Evolutionary conservation across 2,113 vertebrate genomes (phyloP).

Genomic region (Gavia stellata): DNA sequence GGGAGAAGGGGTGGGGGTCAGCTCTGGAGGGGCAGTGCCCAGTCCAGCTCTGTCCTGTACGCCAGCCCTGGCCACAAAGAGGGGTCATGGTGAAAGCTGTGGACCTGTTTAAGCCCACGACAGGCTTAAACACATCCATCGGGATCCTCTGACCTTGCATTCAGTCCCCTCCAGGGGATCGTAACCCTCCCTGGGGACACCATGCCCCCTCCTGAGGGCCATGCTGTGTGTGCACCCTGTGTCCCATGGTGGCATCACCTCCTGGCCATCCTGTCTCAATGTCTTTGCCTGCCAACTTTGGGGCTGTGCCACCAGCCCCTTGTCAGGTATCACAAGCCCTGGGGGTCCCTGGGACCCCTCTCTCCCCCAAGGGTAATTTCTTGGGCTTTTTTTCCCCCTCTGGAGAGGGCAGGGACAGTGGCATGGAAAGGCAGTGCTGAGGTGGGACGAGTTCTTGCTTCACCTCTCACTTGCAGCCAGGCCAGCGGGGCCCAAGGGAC

Average conservation of each 20-base stretch:
- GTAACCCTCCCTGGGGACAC: neutral
- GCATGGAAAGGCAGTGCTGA: neutral
- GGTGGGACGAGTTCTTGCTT: neutral
- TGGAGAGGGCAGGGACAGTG: neutral
- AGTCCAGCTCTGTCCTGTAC: neutral
- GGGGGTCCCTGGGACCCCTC: neutral
- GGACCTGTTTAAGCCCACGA: accelerated
- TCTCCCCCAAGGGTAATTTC: neutral
- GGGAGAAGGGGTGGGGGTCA: neutral
- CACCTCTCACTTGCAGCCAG: neutral
- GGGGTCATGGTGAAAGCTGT: neutral
- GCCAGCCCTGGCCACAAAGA: accelerated
- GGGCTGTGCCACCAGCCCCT: accelerated
- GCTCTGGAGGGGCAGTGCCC: neutral
- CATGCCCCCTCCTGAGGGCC: neutral
- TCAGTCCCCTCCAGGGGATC: accelerated
- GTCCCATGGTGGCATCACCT: neutral
- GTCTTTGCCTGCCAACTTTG: accelerated
- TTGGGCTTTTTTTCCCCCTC: neutral
- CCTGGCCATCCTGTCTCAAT: neutral
- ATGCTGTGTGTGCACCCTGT: accelerated
- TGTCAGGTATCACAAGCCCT: neutral
- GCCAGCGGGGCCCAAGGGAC: neutral
- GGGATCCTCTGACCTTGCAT: accelerated
- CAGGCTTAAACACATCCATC: accelerated